phyloP scores from a whole-genome alignment of 2,797 vertebrate genomes.

The Steatocranus sp. region DNA sequence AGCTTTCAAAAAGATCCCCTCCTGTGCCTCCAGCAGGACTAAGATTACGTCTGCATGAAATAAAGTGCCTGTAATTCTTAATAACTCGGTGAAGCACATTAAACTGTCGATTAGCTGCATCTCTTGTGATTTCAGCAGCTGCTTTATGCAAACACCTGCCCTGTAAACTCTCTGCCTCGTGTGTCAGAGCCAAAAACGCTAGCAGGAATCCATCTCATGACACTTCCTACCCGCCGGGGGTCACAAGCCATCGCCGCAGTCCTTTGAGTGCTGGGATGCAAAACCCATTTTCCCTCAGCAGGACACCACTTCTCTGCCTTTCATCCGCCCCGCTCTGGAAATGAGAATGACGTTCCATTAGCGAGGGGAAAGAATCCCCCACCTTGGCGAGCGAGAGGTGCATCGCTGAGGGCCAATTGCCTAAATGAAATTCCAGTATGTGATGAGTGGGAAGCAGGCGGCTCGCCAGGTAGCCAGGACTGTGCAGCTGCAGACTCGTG shows the following conservation, averaged over 20 bases:
- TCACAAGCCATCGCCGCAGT: constrained; percentile 28
- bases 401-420: constrained; percentile 44
- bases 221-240: constrained; percentile 42
- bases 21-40: neutral
- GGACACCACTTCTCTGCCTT: constrained; percentile 35
- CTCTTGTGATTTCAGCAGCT: neutral
- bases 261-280: constrained; percentile 31
- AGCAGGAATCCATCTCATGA: constrained; percentile 44
- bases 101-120: neutral
- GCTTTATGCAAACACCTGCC: constrained; percentile 22
- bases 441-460: constrained; percentile 54
- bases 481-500: constrained; percentile 31
- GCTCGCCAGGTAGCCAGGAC: neutral
- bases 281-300: constrained; percentile 35
- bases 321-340: constrained; percentile 48
- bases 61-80: neutral
- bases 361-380: constrained; percentile 53
- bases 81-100: neutral
- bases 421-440: constrained; percentile 60
- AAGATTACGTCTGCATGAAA: neutral
- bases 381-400: constrained; percentile 38
- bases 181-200: constrained; percentile 31
- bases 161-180: neutral
- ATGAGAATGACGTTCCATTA: constrained; percentile 53
- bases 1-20: rapidly evolving